Base-by-base conservation (phyloP, 1,140 invertebrate genomes). In the Zeugodacus cucurbitae region DNA sequence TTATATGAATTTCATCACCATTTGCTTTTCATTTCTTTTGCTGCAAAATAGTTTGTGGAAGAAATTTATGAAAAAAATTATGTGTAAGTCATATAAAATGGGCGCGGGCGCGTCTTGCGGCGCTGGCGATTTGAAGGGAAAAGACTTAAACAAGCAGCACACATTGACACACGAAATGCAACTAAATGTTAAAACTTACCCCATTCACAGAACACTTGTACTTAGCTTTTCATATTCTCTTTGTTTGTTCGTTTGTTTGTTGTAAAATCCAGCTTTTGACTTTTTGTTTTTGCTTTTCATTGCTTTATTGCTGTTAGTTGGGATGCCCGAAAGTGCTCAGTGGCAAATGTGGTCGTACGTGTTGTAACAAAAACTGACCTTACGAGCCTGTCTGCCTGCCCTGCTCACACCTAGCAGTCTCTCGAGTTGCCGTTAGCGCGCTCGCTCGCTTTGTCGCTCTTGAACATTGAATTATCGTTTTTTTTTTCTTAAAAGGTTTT, bases 111-210 rank as follows among this genome's bases (percentile, higher is more conserved):
- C 62, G n/a, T n/a, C 67, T 26, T 62, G 22, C n/a, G 22, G n/a
- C n/a, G 26, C 17, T 74, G 67, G 34, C 67, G 34, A 67, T 67
- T 67, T 67, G 20, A 22, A 41, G 34, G 8, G 41, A 26, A 48
- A 82, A 82, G 74, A 54, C 41, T 82, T 82, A 82, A 82, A 82
- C 74, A 82, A 82, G 74, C 74, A 48, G 74, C 74, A 82, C 74
- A 82, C 74, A 82, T 26, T 82, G 74, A 82, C 41, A 82, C 74
- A 82, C 74, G 74, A 82, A 48, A 82, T 82, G 48, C 41, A 82
- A 82, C 74, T 82, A 82, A 82, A 82, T 54, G n/a, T 82, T 44
- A 48, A 34, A 17, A 82, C 74, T 82, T 82, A 82, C 74, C 74
- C 74, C 20, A 82, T 82, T 82, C 34, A 82, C 44, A 82, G 74